These are phyloP conservation scores for Malachius bipustulatus DNA, from an alignment of 2,888 invertebrate genomes.

Conservation along the genomic window DNA sequence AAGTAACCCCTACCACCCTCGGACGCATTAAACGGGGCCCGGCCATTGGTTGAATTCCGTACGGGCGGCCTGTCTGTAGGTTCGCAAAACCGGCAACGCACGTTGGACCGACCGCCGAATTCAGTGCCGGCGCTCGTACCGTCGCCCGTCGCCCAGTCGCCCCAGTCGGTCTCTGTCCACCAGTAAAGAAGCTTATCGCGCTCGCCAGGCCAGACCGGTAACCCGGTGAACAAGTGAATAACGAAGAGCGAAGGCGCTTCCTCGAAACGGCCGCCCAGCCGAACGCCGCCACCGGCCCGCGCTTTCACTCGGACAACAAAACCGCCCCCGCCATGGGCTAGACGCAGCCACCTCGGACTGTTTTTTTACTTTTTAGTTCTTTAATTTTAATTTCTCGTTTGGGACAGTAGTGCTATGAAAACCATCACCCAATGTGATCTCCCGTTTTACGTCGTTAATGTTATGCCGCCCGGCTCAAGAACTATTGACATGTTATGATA, in stretches of 20 bases:
- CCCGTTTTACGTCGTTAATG: conserved; percentile 22
- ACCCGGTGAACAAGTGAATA: too few species aligned
- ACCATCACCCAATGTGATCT: conserved; percentile 18
- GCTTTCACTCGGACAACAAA: conserved; percentile 16
- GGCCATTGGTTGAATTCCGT: conserved; percentile 34
- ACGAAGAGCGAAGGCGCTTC: too few species aligned
- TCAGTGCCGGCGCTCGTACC: conserved; percentile 28
- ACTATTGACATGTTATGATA: conserved; percentile 38
- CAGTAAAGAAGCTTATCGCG: conserved; percentile 15
- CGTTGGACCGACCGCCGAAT: conserved; percentile 31
- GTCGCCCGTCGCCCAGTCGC: too few species aligned
- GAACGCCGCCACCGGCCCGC: conserved; percentile 10
- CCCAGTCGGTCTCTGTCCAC: conserved; percentile 30
- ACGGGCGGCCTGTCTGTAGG: conserved; percentile 32
- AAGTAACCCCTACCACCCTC: conserved; percentile 34
- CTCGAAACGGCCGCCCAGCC: too few species aligned
- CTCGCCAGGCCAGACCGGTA: conserved; percentile 5
- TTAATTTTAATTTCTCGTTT: conserved; percentile 22
- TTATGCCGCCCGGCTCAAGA: conserved; percentile 30
- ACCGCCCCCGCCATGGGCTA: conserved; percentile 29
- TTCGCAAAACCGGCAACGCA: conserved; percentile 34
- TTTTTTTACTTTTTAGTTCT: conserved; percentile 29
- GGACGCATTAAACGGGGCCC: conserved; percentile 32
- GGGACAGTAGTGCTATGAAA: conserved; percentile 25
- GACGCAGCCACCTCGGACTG: too few species aligned